Evolutionary conservation across 2,888 invertebrate species (phyloP).

Genomic region (Emmelina monodactyla): DNA sequence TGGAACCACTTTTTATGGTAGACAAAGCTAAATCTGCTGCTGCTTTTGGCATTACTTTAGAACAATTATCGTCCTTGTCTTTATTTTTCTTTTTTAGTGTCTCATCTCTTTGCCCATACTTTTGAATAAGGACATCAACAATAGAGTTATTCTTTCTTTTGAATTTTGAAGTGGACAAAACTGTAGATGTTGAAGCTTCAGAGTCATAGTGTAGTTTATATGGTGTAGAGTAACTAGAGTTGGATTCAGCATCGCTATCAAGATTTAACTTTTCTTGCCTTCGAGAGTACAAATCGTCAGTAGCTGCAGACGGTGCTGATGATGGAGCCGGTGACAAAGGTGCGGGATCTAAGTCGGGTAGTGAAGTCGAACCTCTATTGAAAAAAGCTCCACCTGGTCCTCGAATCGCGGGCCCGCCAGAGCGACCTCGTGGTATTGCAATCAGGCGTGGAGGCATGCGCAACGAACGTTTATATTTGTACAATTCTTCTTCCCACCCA

Average conservation of each 20-base stretch:
- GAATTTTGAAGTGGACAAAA: slow-evolving; percentile 66
- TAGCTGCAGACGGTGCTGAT: slow-evolving; percentile 65
- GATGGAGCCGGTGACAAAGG: slow-evolving; percentile 75
- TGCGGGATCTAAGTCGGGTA: slow-evolving; percentile 80
- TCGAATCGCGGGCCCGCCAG: slow-evolving; percentile 63
- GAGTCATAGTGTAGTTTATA: slow-evolving; percentile 70
- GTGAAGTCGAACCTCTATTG: slow-evolving; percentile 74
- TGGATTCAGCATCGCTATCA: slow-evolving; percentile 74
- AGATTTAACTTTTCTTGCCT: slow-evolving; percentile 53
- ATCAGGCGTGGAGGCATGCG: slow-evolving; percentile 84
- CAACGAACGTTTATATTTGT: slow-evolving; percentile 80
- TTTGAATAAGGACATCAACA: slow-evolving; percentile 71
- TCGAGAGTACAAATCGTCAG: slow-evolving; percentile 61
- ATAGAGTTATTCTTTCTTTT: slow-evolving; percentile 66
- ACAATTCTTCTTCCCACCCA: slow-evolving; percentile 85
- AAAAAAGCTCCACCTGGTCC: slow-evolving; percentile 44
- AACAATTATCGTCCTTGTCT: slow-evolving; percentile 59
- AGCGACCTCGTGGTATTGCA: slow-evolving; percentile 73
- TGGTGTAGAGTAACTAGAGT: slow-evolving; percentile 68
- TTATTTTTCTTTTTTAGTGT: slow-evolving; percentile 65
- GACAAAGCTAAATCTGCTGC: slow-evolving; percentile 69
- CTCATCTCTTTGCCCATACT: slow-evolving; percentile 68
- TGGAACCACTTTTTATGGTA: slow-evolving; percentile 42
- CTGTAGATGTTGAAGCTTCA: slow-evolving; percentile 72
- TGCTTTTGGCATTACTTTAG: slow-evolving; percentile 66